phyloP scores from a whole-genome alignment of 2,113 vertebrate genomes.

The Scolopax mira region DNA sequence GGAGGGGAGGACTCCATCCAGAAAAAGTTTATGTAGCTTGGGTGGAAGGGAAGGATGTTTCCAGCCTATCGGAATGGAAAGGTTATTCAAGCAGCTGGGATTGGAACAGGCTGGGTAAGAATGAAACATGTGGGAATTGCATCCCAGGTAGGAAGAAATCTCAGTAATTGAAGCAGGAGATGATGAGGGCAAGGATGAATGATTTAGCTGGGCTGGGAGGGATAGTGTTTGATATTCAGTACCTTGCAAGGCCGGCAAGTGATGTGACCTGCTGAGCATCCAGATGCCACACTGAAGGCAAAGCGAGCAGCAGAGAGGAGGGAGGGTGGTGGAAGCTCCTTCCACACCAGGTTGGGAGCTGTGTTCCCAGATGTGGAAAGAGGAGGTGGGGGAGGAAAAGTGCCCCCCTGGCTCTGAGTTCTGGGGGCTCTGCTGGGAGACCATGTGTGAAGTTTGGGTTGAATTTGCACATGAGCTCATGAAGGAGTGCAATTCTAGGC shows the following conservation, averaged over 20 bases:
- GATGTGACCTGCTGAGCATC: background rate
- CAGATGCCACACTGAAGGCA: background rate
- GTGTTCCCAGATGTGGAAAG: accelerated
- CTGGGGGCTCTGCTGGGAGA: background rate
- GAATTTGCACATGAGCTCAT: background rate
- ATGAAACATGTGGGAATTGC: background rate
- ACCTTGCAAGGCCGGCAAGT: background rate
- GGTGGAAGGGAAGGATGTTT: background rate
- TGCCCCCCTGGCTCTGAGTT: background rate
- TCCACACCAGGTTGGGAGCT: background rate
- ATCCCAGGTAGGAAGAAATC: background rate
- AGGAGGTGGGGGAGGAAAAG: background rate
- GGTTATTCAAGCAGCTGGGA: background rate
- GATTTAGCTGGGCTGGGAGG: background rate
- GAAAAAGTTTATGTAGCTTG: background rate
- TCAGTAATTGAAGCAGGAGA: background rate
- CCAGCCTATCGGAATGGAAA: background rate
- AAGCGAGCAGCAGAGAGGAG: background rate
- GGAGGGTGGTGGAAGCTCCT: background rate
- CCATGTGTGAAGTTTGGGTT: accelerated
- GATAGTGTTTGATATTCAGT: background rate
- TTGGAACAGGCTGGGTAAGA: background rate
- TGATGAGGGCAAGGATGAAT: background rate
- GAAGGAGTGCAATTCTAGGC: background rate
- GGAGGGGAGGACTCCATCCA: background rate